Conservation (phyloP, 2,113 vertebrate genomes). For the Nestor notabilis region DNA sequence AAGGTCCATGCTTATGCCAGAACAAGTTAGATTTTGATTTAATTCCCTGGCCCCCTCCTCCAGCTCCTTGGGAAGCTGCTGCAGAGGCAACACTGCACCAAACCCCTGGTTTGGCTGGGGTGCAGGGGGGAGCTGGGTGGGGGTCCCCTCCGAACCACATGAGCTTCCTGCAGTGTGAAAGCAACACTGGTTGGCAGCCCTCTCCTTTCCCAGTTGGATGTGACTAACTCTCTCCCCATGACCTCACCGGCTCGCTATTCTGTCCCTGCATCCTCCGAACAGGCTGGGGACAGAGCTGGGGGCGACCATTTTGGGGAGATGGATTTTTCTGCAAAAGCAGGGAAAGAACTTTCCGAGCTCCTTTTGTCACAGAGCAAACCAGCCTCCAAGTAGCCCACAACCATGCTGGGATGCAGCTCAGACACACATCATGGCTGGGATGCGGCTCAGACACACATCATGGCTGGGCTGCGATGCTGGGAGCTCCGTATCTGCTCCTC, state of each 20-base stretch:
- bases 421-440: background rate
- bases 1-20: background rate
- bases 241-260: constrained; percentile 73
- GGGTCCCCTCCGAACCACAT: background rate
- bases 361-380: background rate
- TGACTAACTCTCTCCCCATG: constrained; percentile 74
- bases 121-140: background rate
- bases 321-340: background rate
- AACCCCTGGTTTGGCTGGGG: background rate
- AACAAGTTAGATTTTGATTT: background rate
- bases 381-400: rapidly evolving
- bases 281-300: constrained; percentile 10
- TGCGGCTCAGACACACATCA: background rate
- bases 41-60: background rate
- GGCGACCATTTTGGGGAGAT: background rate
- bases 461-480: background rate
- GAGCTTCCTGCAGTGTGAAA: background rate
- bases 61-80: background rate
- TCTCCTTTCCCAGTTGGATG: constrained; percentile 43
- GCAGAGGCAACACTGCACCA: background rate
- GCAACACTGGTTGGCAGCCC: background rate
- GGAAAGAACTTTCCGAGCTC: background rate
- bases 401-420: background rate
- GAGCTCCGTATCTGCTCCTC: background rate
- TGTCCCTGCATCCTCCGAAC: constrained; percentile 64